Conservation (phyloP, 1,140 invertebrate genomes). For the Chironomus tepperi region DNA sequence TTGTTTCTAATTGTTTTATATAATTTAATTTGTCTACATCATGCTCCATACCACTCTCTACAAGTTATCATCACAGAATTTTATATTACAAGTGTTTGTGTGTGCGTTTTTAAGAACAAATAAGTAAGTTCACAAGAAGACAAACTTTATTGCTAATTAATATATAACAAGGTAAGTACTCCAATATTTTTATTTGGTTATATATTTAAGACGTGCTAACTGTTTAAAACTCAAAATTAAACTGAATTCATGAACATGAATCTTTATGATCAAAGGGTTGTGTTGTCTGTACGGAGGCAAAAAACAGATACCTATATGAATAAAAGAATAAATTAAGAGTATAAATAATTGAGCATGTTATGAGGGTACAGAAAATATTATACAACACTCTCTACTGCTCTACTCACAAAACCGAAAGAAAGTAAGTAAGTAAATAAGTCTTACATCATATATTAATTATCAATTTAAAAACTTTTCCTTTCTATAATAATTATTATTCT, state of each 20-base stretch:
- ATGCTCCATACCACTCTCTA: too few species aligned
- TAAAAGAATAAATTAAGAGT: slow-evolving; percentile 10
- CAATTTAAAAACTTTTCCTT: not conserved
- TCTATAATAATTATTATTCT: not conserved
- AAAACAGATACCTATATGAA: not conserved
- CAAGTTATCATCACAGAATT: too few species aligned
- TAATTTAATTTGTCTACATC: too few species aligned
- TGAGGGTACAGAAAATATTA: not conserved
- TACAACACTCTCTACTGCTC: not conserved
- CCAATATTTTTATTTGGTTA: not conserved
- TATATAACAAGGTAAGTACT: too few species aligned
- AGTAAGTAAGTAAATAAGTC: too few species aligned
- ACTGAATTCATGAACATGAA: slow-evolving; percentile 7
- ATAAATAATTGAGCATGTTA: slow-evolving; percentile 3
- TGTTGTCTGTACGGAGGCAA: not conserved
- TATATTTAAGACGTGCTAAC: not conserved
- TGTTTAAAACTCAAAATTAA: slow-evolving; percentile 15
- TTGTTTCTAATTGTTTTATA: too few species aligned
- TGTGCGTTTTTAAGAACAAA: too few species aligned
- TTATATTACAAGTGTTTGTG: too few species aligned
- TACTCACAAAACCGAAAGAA: too few species aligned
- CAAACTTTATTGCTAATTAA: too few species aligned
- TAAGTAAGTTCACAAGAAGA: too few species aligned
- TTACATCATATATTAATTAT: too few species aligned
- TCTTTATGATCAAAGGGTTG: not conserved